Conservation (phyloP, 2,888 invertebrate species). For the Lagria hirta region DNA sequence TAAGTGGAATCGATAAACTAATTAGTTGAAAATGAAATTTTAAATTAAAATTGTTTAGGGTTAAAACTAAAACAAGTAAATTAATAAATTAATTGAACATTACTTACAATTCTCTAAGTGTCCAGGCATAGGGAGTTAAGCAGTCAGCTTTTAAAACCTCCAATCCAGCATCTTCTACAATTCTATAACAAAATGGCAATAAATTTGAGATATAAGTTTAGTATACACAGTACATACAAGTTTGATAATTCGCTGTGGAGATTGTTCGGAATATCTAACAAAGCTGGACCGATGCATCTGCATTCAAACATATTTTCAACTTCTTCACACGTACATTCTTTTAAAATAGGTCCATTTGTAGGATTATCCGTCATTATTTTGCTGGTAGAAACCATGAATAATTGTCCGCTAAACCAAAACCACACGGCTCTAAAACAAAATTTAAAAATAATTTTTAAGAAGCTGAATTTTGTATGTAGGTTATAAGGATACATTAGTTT, state of each 20-base stretch:
- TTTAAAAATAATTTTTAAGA: too few species aligned
- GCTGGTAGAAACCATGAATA: constrained; percentile 4
- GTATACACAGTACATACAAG: constrained; percentile 41
- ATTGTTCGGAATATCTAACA: constrained; percentile 45
- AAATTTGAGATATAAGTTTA: constrained; percentile 3
- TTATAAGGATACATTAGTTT: too few species aligned
- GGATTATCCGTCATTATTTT: constrained; percentile 22
- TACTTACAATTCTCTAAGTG: constrained; percentile 51
- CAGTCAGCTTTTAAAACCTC: constrained; percentile 49
- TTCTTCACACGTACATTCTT: constrained; percentile 43
- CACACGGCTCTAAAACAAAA: constrained; percentile 10
- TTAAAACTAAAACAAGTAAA: too few species aligned
- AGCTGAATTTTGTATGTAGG: too few species aligned
- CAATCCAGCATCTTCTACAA: constrained; percentile 50
- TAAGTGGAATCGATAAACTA: too few species aligned
- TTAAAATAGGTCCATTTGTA: constrained; percentile 21
- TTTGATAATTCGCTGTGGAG: constrained; percentile 39
- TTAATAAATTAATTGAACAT: too few species aligned
- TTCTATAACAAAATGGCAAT: constrained; percentile 43
- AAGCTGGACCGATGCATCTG: constrained; percentile 42
- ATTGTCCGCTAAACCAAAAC: constrained; percentile 13
- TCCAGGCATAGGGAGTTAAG: constrained; percentile 44
- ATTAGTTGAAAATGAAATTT: too few species aligned
- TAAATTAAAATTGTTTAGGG: too few species aligned
- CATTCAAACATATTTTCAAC: constrained; percentile 39